Percentiles rank a stretch among this genome's conserved stretches.
These are phyloP conservation scores for Nipponia nippon DNA, from an alignment of 2,113 vertebrate species.

Conservation along the genomic window DNA sequence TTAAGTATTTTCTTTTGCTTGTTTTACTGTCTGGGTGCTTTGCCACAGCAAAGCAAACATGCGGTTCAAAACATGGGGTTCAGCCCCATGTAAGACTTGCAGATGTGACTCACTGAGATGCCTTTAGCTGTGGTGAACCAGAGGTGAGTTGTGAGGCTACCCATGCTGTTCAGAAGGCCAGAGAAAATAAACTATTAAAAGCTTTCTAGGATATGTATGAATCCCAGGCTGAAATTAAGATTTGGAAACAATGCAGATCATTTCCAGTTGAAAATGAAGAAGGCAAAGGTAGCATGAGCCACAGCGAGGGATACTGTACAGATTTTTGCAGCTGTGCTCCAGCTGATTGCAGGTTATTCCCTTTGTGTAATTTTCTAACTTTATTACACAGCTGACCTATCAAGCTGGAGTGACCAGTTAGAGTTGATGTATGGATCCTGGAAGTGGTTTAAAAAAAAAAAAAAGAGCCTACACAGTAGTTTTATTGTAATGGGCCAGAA, in stretches of 20 bases:
- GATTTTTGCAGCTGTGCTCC: not conserved
- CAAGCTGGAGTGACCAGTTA: not conserved
- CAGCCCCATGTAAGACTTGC: not conserved
- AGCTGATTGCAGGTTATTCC: not conserved
- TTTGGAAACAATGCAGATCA: not conserved
- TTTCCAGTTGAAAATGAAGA: not conserved
- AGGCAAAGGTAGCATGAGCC: not conserved
- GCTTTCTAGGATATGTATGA: not conserved
- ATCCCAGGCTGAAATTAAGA: not conserved
- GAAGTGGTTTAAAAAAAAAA: not conserved
- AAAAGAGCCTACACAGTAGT: not conserved
- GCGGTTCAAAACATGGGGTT: accelerated
- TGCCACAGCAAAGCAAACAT: not conserved
- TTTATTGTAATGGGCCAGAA: not conserved
- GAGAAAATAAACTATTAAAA: not conserved
- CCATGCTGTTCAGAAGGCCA: not conserved
- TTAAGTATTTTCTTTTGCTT: not conserved
- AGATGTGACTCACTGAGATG: not conserved
- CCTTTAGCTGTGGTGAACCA: not conserved
- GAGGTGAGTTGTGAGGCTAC: not conserved
- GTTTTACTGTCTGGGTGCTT: not conserved
- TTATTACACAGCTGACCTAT: not conserved
- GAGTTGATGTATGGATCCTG: not conserved
- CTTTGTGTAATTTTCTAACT: not conserved
- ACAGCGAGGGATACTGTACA: not conserved